Evolutionary conservation across 2,113 vertebrate species (phyloP).

Genomic region (Engystomops pustulosus): DNA sequence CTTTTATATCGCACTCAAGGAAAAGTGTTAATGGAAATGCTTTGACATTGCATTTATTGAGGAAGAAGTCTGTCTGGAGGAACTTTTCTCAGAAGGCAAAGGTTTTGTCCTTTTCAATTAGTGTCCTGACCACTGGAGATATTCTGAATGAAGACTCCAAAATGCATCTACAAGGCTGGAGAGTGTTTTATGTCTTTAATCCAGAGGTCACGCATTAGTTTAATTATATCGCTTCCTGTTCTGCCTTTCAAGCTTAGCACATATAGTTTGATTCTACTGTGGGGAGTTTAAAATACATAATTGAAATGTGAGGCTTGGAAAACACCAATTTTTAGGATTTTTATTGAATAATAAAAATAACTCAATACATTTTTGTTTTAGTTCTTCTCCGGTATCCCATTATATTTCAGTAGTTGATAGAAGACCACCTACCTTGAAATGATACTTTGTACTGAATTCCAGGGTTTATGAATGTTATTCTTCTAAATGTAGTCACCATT

Average conservation of each 20-base stretch:
- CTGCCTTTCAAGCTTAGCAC: not conserved
- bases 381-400: no score
- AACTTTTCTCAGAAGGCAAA: constrained; percentile 12
- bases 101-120: constrained; percentile 41
- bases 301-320: not conserved
- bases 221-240: not conserved
- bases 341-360: no score
- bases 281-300: not conserved
- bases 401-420: no score
- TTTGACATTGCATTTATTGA: constrained; percentile 17
- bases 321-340: no score
- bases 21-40: constrained; percentile 34
- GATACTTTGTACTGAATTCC: no score
- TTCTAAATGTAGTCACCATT: not conserved
- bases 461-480: no score
- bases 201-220: not conserved
- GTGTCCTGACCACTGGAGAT: not conserved
- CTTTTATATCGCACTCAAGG: constrained; percentile 1
- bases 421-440: no score
- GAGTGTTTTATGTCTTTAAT: not conserved
- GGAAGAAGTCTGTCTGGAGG: constrained; percentile 26
- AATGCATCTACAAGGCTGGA: not conserved
- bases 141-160: not conserved
- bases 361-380: no score
- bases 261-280: not conserved